These are phyloP conservation scores for Hypselothyrea guttata DNA, from an alignment of 2,888 invertebrate species.

Conservation along the genomic window DNA sequence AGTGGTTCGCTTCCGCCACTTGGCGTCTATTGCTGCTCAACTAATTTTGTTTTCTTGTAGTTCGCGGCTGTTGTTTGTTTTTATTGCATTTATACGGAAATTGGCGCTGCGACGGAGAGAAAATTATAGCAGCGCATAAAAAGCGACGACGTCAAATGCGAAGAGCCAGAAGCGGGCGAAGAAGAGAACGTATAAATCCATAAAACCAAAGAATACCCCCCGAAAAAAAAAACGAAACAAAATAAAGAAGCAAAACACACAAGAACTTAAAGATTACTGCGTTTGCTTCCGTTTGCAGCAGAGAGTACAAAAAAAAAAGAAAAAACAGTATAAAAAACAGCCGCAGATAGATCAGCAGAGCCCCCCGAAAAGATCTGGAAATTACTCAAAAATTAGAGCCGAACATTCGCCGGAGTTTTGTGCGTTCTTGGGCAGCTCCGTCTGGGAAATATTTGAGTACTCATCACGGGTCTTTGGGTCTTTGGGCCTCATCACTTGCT, in stretches of 20 bases:
- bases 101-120: constrained; percentile 62
- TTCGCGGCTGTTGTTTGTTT: constrained; percentile 73
- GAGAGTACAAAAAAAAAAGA: background rate
- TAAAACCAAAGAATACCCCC: constrained; percentile 47
- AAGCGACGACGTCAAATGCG: constrained; percentile 17
- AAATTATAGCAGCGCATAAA: constrained; percentile 49
- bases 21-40: constrained; percentile 64
- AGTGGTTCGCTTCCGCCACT: constrained; percentile 65
- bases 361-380: constrained; percentile 35
- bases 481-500: constrained; percentile 36
- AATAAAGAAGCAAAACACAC: constrained; percentile 4
- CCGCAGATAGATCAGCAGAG: background rate
- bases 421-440: no score
- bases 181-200: constrained; percentile 40
- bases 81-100: constrained; percentile 79
- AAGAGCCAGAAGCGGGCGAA: constrained; percentile 1
- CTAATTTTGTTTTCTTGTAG: constrained; percentile 76
- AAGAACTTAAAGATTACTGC: constrained; percentile 29
- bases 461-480: no score
- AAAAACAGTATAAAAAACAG: background rate
- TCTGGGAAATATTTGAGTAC: constrained; percentile 41
- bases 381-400: constrained; percentile 64
- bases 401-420: constrained; percentile 36
- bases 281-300: constrained; percentile 47
- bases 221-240: constrained; percentile 17